Conservation (phyloP, 2,888 invertebrate genomes). For the Hemaris fuciformis region DNA sequence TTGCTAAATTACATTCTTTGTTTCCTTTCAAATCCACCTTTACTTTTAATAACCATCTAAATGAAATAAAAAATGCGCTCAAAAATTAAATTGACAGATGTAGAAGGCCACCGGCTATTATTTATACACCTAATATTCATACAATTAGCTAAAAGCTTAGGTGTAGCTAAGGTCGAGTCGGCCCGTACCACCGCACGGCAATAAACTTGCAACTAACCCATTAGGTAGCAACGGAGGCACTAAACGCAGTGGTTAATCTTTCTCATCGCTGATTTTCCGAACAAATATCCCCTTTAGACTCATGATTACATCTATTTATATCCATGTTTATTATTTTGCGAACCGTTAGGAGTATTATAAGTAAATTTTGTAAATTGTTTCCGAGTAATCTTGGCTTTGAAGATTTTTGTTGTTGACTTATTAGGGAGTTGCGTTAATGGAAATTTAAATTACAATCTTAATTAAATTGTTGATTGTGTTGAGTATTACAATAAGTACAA, state of each 20-base stretch:
- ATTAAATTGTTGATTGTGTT: neutral
- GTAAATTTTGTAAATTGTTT: neutral
- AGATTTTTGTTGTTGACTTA: neutral
- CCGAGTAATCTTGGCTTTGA: neutral
- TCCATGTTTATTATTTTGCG: neutral
- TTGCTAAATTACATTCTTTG: too few species aligned
- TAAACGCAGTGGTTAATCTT: neutral
- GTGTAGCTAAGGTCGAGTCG: neutral
- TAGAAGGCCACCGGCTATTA: neutral
- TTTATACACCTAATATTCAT: neutral
- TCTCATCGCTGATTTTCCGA: neutral
- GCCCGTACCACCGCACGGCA: neutral
- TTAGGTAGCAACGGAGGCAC: neutral
- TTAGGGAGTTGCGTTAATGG: neutral
- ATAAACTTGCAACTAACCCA: slow-evolving; percentile 6
- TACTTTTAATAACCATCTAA: too few species aligned
- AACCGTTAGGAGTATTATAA: neutral
- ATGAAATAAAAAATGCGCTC: too few species aligned
- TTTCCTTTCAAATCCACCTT: too few species aligned
- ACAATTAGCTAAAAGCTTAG: slow-evolving; percentile 1
- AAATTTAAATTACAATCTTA: neutral
- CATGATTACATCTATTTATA: neutral
- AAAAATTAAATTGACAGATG: neutral
- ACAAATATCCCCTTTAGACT: neutral
- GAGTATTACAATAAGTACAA: too few species aligned